Conservation (phyloP, 2,113 vertebrate species). For the Casuarius casuarius region DNA sequence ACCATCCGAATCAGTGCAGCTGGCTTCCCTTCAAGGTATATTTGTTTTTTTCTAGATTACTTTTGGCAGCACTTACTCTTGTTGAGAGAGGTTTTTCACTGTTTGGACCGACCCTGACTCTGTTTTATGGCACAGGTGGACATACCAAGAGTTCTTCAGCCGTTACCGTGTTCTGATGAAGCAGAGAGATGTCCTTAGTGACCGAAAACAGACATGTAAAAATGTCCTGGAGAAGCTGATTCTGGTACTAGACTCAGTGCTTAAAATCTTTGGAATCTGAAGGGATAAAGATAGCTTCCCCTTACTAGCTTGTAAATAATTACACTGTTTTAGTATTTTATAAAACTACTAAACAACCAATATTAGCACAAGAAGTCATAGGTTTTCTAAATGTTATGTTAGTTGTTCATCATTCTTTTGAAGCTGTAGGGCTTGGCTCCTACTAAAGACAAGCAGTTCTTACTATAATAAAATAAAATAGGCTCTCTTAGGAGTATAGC, state of each 20-base stretch:
- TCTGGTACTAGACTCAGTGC: conserved; percentile 78
- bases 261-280: background rate
- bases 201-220: conserved; percentile 93
- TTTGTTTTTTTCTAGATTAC: background rate
- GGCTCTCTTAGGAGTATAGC: background rate
- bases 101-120: background rate
- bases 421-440: background rate
- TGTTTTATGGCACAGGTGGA: conserved; percentile 85
- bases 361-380: background rate
- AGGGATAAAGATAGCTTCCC: background rate
- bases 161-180: conserved; percentile 98
- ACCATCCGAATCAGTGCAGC: conserved; percentile 98
- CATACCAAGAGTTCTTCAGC: conserved; percentile 98
- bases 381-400: background rate
- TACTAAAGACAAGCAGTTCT: background rate
- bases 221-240: conserved; percentile 96
- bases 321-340: background rate
- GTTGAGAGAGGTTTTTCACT: background rate
- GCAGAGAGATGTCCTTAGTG: conserved; percentile 92
- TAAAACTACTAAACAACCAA: background rate
- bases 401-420: background rate
- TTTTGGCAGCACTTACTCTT: background rate
- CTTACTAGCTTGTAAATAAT: background rate
- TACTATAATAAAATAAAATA: background rate
- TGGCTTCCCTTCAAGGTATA: conserved; percentile 95